Evolutionary conservation across 2,888 invertebrate genomes (phyloP).

Genomic region (Salpingus planirostris): DNA sequence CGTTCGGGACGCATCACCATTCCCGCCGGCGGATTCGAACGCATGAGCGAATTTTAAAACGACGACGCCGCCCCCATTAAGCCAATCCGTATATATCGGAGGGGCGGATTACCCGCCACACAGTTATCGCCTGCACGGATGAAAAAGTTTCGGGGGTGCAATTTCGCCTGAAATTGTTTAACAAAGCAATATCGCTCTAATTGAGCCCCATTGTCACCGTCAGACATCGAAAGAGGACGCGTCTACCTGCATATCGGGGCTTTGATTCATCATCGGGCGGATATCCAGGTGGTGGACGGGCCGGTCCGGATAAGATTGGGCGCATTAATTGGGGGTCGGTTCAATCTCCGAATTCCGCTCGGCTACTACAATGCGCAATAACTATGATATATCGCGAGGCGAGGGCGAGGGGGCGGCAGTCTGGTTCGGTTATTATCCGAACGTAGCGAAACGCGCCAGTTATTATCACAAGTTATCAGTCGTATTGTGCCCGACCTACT

Average conservation of each 20-base stretch:
- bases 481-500: slow-evolving; percentile 11
- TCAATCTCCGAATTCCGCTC: slow-evolving; percentile 3
- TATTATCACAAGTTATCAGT: slow-evolving; percentile 12
- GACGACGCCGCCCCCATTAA: too few species aligned
- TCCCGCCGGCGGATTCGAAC: background rate
- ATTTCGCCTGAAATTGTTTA: background rate
- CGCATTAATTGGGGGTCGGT: too few species aligned
- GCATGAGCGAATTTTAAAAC: too few species aligned
- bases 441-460: slow-evolving; percentile 6
- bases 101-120: too few species aligned
- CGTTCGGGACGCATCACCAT: too few species aligned
- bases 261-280: background rate
- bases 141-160: background rate
- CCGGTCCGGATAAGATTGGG: too few species aligned
- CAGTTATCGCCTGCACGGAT: too few species aligned
- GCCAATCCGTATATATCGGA: background rate
- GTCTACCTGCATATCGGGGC: too few species aligned
- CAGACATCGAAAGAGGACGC: too few species aligned
- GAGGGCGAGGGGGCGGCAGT: background rate
- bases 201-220: too few species aligned
- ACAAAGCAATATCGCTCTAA: too few species aligned
- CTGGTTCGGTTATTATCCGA: slow-evolving; percentile 6
- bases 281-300: too few species aligned
- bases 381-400: slow-evolving; percentile 5
- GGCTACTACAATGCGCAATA: slow-evolving; percentile 5